Base-by-base conservation (phyloP, 2,797 vertebrate species). In the Epinephelus malabaricus region DNA sequence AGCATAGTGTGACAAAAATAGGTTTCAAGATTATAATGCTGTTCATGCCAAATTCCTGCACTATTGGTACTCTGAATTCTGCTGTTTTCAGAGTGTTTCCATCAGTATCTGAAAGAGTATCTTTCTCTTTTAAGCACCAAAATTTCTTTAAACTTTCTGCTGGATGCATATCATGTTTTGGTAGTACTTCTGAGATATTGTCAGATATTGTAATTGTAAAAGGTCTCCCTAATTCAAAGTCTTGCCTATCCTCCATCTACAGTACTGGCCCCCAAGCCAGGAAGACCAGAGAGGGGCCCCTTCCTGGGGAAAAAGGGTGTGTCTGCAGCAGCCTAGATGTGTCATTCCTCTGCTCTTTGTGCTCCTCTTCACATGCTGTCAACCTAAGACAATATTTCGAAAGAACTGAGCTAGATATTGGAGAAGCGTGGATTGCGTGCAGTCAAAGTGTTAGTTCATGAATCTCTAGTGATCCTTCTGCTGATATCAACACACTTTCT, bases 371-470 rank as follows among this genome's bases (percentile, higher is more conserved):
- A 54, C 67, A 62, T 73, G 64, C 80, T 81, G 73, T 82, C 81
- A 86, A 19, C 19, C 75, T 45, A 60, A 78, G 64, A 88, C 73
- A 77, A 79, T 53, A 30, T 81, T 70, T 68, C 23, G n/a, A 27
- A 62, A 90, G 71, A 85, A 83, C 47, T 53, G 66, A 66, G 74
- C 34, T 25, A 80, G 66, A 86, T 77, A 91, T 71, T 51, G 55
- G 73, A 83, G 74, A 78, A 60, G 62, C 1, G 17, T 8, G 3
- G 49, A 17, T 54, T 70, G 51, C 51, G 7, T 49, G 25, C 47
- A 38, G 45, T 51, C 60, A 79, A 78, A 54, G 58, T 11, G 11
- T 60, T 17, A 23, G 34, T 23, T 61, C 25, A 14, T 5, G 34
- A 56, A 68, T 63, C 54, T 77, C 17, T 59, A 3, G 25, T 13